These are phyloP conservation scores for Eulemur coronatus DNA, from an alignment of 2,797 vertebrate species.

Conservation along the genomic window DNA sequence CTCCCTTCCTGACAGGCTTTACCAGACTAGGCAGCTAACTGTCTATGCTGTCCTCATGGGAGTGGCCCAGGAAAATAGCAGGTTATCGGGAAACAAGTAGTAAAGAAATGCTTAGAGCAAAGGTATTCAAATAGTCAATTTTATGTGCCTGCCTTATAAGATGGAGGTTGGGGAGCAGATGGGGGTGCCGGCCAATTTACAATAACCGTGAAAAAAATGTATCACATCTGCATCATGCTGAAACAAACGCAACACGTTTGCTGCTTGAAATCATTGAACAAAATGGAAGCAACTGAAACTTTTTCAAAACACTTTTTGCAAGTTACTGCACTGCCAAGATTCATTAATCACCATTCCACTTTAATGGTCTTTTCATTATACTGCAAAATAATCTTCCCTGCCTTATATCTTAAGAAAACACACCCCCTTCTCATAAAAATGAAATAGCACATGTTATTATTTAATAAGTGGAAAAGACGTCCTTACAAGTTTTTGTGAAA, in stretches of 20 bases:
- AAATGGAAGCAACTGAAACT: not conserved
- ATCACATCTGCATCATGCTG: not conserved
- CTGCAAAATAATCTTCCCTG: not conserved
- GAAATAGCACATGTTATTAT: not conserved
- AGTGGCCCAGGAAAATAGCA: not conserved
- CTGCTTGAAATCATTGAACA: not conserved
- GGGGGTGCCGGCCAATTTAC: not conserved
- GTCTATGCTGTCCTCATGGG: not conserved
- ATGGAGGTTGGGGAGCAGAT: not conserved
- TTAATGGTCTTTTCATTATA: slow-evolving; percentile 30
- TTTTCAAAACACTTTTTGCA: slow-evolving; percentile 13
- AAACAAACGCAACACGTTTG: slow-evolving; percentile 7
- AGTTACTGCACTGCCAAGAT: not conserved
- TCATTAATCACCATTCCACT: slow-evolving; percentile 29
- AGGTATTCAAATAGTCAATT: not conserved
- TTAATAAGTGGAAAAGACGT: slow-evolving; percentile 55
- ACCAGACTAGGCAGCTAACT: not conserved
- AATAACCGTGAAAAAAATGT: slow-evolving; percentile 19
- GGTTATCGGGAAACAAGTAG: slow-evolving; percentile 7
- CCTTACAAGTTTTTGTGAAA: slow-evolving; percentile 35
- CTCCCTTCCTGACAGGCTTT: not conserved
- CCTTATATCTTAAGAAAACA: slow-evolving; percentile 40
- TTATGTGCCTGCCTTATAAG: not conserved
- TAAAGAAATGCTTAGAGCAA: not conserved
- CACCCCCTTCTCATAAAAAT: not conserved